Evolutionary conservation across 2,797 vertebrate genomes (phyloP).

Genomic region (Urocyon cinereoargenteus): DNA sequence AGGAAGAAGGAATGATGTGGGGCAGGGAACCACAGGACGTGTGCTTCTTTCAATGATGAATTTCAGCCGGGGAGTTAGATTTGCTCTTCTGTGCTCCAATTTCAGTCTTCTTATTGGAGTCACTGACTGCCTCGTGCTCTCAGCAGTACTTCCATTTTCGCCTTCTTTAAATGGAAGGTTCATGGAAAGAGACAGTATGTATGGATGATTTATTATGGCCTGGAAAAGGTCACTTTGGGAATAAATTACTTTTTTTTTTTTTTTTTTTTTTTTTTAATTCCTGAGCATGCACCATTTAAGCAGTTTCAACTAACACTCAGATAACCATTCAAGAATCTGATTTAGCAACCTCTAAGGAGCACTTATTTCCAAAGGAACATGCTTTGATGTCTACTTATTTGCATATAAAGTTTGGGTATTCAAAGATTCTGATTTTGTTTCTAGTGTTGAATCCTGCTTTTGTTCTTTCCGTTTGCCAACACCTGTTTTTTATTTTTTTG

Average conservation of each 20-base stretch:
- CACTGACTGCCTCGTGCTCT: not conserved
- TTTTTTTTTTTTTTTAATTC: slow-evolving; percentile 62
- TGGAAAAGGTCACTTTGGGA: slow-evolving; percentile 71
- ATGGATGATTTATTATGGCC: slow-evolving; percentile 72
- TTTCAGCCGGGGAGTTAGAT: not conserved
- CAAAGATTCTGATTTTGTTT: slow-evolving; percentile 37
- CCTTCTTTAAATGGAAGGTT: slow-evolving; percentile 54
- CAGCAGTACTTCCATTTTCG: slow-evolving; percentile 29
- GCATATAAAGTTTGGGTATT: slow-evolving; percentile 51
- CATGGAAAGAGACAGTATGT: slow-evolving; percentile 53
- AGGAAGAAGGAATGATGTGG: not conserved
- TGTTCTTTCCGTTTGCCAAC: not conserved
- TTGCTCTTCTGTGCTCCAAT: not conserved
- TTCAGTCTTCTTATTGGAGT: not conserved
- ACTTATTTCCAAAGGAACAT: slow-evolving; percentile 66
- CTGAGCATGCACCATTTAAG: slow-evolving; percentile 55
- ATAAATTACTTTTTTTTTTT: slow-evolving; percentile 75
- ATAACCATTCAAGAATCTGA: slow-evolving; percentile 70
- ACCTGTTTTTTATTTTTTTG: not conserved
- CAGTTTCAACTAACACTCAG: slow-evolving; percentile 57
- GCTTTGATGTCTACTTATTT: slow-evolving; percentile 68
- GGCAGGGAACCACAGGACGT: not conserved
- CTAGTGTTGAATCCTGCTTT: slow-evolving; percentile 33
- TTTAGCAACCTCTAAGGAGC: slow-evolving; percentile 55
- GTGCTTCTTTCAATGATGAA: not conserved